Base-by-base conservation (phyloP, 2,888 invertebrate species). In the Apamea anceps region DNA sequence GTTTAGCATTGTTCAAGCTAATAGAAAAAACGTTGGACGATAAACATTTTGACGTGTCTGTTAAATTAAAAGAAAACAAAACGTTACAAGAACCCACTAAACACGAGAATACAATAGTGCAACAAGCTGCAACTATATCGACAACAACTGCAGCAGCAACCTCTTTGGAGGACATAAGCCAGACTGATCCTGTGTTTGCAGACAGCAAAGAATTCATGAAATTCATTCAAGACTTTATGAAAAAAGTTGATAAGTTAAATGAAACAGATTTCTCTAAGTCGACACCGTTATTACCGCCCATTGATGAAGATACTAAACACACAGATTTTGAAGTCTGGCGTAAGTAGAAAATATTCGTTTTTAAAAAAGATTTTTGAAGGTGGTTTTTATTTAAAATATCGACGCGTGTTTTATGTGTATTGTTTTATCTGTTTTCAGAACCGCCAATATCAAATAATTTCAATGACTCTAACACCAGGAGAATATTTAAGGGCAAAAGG, bases 401-500 rank as follows among this genome's bases (percentile, higher is more conserved):
- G 3, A 37, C 18, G 25, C 10, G 18, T 25, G 25, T 57, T 70
- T 13, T 15, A 48, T 28, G 45, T 42, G 18, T 67, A 67, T 12
- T 73, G 15, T 28, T 51, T 70, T n/a, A 25, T 65, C n/a, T n/a
- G 32, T 62, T 73, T 82, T 67, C 75, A 73, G 75, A 72, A 8
- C 82, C 86, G 15, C 74, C 81, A 48, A 6, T 45, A 28, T 25
- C 63, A n/a, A 60, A 84, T 63, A 5, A 48, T 42, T 54, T 75
- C 60, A 73, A 73, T 48, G 13, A 65, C 10, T 78, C 78, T 4
- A 21, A 76, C 4, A 85, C 86, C n/a, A 87, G 93, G 67, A 85
- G 93, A 67, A 86, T 93, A 70, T 93, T 79, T 81, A 80, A 75
- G 18, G 92, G 91, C 7, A 81, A 76, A 62, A 82, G 73, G 37